Evolutionary conservation across 2,797 vertebrate genomes (phyloP).

Genomic region (Acropternis orthonyx): DNA sequence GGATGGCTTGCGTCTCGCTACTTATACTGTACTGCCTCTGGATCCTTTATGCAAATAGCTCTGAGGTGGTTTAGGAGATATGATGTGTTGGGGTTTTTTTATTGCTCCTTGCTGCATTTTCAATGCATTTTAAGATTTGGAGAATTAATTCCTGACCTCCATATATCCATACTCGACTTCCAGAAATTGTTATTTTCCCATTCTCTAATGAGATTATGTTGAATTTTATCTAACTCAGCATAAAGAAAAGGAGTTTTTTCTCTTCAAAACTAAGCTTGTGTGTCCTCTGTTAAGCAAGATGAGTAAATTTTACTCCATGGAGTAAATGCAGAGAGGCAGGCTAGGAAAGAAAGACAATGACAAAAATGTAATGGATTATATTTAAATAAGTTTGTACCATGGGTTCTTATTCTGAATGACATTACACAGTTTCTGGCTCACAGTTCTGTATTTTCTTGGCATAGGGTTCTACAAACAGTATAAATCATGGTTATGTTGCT

Average conservation of each 20-base stretch:
- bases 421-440: background rate
- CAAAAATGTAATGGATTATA: background rate
- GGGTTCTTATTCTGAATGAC: background rate
- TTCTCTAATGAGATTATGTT: background rate
- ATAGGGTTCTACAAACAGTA: background rate
- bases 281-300: background rate
- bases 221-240: slow-evolving; percentile 8
- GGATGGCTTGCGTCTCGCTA: background rate
- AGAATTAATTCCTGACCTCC: background rate
- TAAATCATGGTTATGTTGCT: background rate
- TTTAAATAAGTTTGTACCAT: background rate
- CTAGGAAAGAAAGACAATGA: background rate
- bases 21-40: slow-evolving; percentile 70
- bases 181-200: background rate
- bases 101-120: slow-evolving; percentile 37
- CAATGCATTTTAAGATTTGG: background rate
- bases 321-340: background rate
- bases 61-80: slow-evolving; percentile 54
- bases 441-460: background rate
- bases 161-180: background rate
- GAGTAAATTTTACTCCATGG: background rate
- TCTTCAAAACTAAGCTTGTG: background rate
- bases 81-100: background rate
- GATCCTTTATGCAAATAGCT: slow-evolving; percentile 62
- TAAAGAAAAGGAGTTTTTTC: background rate